Base-by-base conservation (phyloP, 2,888 invertebrate genomes). In the Morpho helenor region DNA sequence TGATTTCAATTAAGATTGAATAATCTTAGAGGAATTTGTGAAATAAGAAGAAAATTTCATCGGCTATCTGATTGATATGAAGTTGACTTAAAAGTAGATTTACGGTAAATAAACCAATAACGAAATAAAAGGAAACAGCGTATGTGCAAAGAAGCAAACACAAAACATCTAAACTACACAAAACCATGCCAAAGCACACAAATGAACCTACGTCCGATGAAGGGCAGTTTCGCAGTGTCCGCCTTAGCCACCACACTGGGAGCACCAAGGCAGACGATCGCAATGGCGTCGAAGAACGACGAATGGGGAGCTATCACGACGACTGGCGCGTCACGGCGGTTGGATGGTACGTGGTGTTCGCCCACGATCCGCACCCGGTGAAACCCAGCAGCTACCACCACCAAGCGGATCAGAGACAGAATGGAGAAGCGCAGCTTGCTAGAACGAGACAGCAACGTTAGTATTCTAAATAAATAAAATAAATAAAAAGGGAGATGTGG, bases 201-300 rank as follows among this genome's bases (percentile, higher is more conserved):
- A 22, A 10, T 10, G 10, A 47, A 53, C 95, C 82, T 96, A 98
- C 98, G 96, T 94, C 98, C 98, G 84, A 98, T 95, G 74, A 98
- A 91, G 60, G 97, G 97, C 72, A 97, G 93, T 63, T 93, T 90
- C 55, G 95, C 94, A 39, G 96, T 95, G 78, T 96, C 97, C 22
- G 94, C 95, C 81, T 97, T 97, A 64, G 97, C 97, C 68, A 98
- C 97, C 77, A 97, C 95, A 72, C 96, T 95, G 39, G 97, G 96
- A 52, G 96, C 96, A n/a, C 95, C 95, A 67, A 96, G 92, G 75
- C 93, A 93, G 60, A 96, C 94, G 73, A 97, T 95, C 70, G 96
- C 93, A 65, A 98, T 92, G 61, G 96, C 95, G 86, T 98, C 98
- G 87, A 96, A 95, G 93, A 95, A 97, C 60, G 96, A 94, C 45